Percentiles rank a stretch among this genome's conserved stretches.
Conservation (phyloP, 2,888 invertebrate genomes). For the Aplocera efformata region DNA sequence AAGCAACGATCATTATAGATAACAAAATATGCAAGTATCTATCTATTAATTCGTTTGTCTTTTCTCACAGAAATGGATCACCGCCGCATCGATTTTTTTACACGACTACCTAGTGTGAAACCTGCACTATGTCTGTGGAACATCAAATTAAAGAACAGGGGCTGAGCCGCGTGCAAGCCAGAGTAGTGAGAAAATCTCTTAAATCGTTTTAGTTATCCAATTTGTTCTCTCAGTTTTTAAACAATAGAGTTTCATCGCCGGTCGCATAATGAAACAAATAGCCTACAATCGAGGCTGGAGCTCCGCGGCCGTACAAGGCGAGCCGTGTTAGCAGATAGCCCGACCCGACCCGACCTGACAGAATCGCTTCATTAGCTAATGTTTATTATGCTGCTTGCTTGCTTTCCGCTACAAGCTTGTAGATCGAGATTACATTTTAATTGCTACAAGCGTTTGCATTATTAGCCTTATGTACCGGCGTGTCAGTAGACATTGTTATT, state of each 20-base stretch:
- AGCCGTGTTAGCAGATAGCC: slow-evolving; percentile 7
- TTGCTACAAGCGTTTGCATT: not conserved
- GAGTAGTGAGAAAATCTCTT: no score
- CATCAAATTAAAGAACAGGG: no score
- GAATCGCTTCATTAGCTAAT: slow-evolving; percentile 19
- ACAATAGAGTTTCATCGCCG: not conserved
- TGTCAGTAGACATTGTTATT: not conserved
- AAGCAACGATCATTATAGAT: no score
- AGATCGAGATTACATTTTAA: slow-evolving; percentile 5
- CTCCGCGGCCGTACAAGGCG: slow-evolving; percentile 8
- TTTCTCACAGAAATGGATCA: no score
- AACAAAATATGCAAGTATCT: no score
- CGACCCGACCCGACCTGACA: slow-evolving; percentile 10
- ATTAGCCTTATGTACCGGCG: not conserved
- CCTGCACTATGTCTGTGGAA: no score
- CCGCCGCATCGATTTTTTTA: no score
- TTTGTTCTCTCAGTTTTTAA: not conserved
- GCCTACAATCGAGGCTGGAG: slow-evolving; percentile 9
- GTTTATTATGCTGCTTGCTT: slow-evolving; percentile 1
- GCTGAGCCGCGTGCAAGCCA: no score
- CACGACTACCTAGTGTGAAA: no score
- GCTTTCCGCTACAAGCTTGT: not conserved
- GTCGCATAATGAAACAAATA: slow-evolving; percentile 10
- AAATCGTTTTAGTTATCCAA: not conserved
- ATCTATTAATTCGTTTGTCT: no score